These are phyloP conservation scores for Liposcelis brunnea DNA, from an alignment of 2,888 invertebrate species.

Conservation along the genomic window DNA sequence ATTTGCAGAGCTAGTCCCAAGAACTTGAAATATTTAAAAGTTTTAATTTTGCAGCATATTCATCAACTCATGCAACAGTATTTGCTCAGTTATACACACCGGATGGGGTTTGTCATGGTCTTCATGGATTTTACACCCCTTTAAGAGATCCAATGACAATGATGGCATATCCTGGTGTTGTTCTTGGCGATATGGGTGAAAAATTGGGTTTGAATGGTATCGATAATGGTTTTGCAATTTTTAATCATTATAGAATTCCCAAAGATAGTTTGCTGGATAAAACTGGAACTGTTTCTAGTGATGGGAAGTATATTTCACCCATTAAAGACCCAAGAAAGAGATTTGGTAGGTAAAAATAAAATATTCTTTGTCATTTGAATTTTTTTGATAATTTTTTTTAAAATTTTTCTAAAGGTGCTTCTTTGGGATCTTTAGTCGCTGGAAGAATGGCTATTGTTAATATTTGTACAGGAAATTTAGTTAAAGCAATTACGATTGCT, in stretches of 20 bases:
- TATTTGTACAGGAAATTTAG: constrained; percentile 28
- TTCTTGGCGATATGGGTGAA: constrained; percentile 37
- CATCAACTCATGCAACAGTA: constrained; percentile 34
- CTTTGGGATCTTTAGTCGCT: constrained; percentile 28
- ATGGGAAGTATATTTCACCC: constrained; percentile 28
- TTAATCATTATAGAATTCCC: constrained; percentile 30
- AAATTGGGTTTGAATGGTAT: constrained; percentile 35
- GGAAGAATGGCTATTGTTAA: constrained; percentile 31
- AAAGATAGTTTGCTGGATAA: constrained; percentile 29
- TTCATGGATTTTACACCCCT: constrained; percentile 34
- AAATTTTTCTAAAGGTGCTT: constrained; percentile 14
- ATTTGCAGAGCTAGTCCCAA: not conserved
- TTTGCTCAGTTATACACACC: constrained; percentile 34
- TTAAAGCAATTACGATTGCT: constrained; percentile 27
- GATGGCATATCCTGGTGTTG: constrained; percentile 28
- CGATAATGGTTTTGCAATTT: constrained; percentile 35
- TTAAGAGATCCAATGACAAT: constrained; percentile 25
- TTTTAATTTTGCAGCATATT: constrained; percentile 17
- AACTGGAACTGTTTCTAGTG: constrained; percentile 31
- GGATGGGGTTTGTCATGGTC: constrained; percentile 30
- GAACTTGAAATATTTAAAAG: not conserved
- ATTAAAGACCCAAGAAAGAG: constrained; percentile 8
- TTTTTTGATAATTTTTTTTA: not conserved
- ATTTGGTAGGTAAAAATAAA: constrained; percentile 8
- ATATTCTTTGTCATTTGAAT: not conserved